Evolutionary conservation across 1,140 invertebrate species (phyloP), one percentile per base, ranked within the genome.

Genomic region (Mylabris phalerata): DNA sequence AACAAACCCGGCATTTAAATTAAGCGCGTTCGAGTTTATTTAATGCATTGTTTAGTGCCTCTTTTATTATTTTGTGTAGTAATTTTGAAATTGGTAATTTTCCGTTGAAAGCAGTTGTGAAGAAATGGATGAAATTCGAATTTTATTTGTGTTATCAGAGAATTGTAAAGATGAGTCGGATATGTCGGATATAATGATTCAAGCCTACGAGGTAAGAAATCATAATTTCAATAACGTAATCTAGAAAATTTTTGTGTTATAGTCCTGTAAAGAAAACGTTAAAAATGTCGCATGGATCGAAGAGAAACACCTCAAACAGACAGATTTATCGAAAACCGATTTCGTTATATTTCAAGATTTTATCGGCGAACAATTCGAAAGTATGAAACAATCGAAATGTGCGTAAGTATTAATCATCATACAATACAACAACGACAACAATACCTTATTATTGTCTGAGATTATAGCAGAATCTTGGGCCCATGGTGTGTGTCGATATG

Each of bases 401-500:
- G 75, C 83, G 80, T 87, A 79, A 81, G 84, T 82, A 61, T 63
- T 59, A 43, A 45, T 13, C 13, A 19, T 19, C 19, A 19, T 19
- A 44, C 51, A 10, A 57, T 47, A 27, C 19, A 63, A 58, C 55
- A 49, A 24, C 59, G 13, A 63, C 24, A 10, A 11, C 42, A 50
- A 55, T 49, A 48, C 9, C 40, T 38, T 57, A 50, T 9, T 26
- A 52, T 51, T 60, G 45, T 51, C 63, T 32, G 42, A 54, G 50
- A 74, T 63, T 75, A 64, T 64, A 84, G 77, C 71, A 87, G 85
- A 69, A 79, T 94, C 54, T 73, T 92, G 55, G 90, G 91, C 0
- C 89, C 92, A 9, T 79, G 82, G 40, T 93, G 90, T 70, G 71
- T 94, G n/a, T 75, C 89, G 9, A 79, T 82, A 50, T 93, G 89